Percentiles rank a stretch among this genome's conserved stretches.
phyloP scores from a whole-genome alignment of 2,113 vertebrate genomes.

The Cyprinus carpio region DNA sequence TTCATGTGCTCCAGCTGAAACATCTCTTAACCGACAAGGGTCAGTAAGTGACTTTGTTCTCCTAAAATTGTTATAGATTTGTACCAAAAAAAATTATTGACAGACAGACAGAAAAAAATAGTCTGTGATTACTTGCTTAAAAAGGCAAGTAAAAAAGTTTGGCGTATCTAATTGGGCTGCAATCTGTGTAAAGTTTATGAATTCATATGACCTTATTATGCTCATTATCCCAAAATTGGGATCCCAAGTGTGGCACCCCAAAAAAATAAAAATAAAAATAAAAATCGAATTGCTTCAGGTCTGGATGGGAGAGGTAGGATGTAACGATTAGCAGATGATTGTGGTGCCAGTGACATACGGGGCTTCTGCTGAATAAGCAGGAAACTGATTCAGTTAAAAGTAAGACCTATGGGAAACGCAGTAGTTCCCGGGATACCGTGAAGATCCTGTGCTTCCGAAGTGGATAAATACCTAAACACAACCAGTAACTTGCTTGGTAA shows the following conservation, averaged over 20 bases:
- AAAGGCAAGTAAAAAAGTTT: not conserved
- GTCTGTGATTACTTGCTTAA: not conserved
- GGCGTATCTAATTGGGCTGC: not conserved
- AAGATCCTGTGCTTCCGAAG: not conserved
- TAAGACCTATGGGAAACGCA: constrained; percentile 29
- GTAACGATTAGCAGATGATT: not conserved
- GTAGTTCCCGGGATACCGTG: constrained; percentile 1
- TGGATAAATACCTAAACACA: not conserved
- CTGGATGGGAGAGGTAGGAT: not conserved
- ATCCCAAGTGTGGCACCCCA: not conserved
- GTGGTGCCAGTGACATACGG: constrained; percentile 16
- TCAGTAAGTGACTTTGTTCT: constrained; percentile 26
- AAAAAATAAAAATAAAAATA: not conserved
- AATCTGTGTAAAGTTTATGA: not conserved
- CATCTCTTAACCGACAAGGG: constrained; percentile 46
- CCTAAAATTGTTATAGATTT: not conserved
- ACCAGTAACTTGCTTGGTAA: constrained; percentile 17
- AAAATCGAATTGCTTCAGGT: not conserved
- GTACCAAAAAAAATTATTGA: not conserved
- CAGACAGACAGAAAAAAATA: not conserved
- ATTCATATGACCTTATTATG: constrained; percentile 5
- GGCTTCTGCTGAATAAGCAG: constrained; percentile 47
- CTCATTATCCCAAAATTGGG: not conserved
- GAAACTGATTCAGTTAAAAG: constrained; percentile 34
- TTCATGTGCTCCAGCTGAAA: constrained; percentile 50